These are phyloP conservation scores for Noturus placidus DNA, from an alignment of 2,113 vertebrate species.

Conservation along the genomic window DNA sequence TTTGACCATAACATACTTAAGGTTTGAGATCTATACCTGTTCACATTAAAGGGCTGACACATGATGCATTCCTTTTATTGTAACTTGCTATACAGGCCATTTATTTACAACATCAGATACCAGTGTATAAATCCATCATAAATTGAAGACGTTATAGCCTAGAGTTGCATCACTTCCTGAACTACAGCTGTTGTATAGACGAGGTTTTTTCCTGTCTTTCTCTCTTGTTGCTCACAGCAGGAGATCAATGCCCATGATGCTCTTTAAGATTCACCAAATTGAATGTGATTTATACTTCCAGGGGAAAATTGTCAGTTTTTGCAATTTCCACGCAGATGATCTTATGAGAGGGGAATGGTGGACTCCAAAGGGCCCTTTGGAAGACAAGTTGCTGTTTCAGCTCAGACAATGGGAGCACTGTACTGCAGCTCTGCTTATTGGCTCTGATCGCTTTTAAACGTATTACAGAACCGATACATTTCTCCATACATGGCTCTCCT, in stretches of 20 bases:
- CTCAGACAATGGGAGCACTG: constrained; percentile 63
- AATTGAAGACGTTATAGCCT: neutral
- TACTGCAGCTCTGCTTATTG: constrained; percentile 43
- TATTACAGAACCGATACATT: constrained; percentile 42
- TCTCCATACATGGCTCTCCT: constrained; percentile 8
- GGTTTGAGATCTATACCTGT: neutral
- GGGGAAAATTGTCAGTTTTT: constrained; percentile 64
- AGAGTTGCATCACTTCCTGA: constrained; percentile 31
- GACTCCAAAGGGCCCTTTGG: constrained; percentile 62
- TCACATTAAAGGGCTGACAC: neutral
- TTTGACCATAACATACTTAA: neutral
- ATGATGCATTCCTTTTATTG: neutral
- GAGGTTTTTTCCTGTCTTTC: neutral
- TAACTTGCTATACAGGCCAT: neutral
- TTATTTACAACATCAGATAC: neutral
- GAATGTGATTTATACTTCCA: constrained; percentile 60
- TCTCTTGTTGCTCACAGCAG: constrained; percentile 25
- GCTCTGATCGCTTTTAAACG: constrained; percentile 50
- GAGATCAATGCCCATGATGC: constrained; percentile 56
- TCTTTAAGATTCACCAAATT: constrained; percentile 56
- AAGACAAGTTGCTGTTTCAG: constrained; percentile 64
- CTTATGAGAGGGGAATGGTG: constrained; percentile 68
- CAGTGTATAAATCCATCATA: neutral
- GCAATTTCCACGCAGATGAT: constrained; percentile 63
- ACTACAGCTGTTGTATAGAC: constrained; percentile 44